Conservation (phyloP, 2,113 vertebrate species). For the Rhodinocichla rosea region DNA sequence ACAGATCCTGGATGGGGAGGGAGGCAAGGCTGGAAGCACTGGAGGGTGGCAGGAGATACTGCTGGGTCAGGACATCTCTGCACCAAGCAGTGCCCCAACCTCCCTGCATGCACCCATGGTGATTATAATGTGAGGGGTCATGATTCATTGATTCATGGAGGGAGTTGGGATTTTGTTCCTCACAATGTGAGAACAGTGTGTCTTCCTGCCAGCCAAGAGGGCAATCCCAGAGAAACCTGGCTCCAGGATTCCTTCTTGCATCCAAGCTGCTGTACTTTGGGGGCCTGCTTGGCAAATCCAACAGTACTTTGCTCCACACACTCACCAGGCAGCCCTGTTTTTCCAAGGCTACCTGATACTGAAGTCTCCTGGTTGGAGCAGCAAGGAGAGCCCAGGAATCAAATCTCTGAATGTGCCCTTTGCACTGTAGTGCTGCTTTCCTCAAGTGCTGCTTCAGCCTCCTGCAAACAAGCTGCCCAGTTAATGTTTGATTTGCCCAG, state of each 20-base stretch:
- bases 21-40: background rate
- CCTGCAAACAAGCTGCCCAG: background rate
- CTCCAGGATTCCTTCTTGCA: background rate
- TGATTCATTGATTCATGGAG: background rate
- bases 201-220: background rate
- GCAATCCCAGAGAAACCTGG: background rate
- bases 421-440: background rate
- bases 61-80: background rate
- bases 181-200: accelerated
- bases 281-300: background rate
- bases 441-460: background rate
- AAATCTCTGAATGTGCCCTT: background rate
- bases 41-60: background rate
- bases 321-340: background rate
- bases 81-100: background rate
- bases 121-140: background rate
- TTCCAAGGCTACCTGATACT: background rate
- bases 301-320: accelerated
- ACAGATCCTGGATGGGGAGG: background rate
- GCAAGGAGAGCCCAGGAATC: background rate
- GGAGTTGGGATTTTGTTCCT: background rate
- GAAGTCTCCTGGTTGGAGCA: background rate
- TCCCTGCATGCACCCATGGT: accelerated
- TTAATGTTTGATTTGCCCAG: constrained; percentile 58
- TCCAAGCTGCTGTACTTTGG: background rate